These are phyloP conservation scores for Octodon degus DNA, from an alignment of 2,113 vertebrate genomes.

Conservation along the genomic window DNA sequence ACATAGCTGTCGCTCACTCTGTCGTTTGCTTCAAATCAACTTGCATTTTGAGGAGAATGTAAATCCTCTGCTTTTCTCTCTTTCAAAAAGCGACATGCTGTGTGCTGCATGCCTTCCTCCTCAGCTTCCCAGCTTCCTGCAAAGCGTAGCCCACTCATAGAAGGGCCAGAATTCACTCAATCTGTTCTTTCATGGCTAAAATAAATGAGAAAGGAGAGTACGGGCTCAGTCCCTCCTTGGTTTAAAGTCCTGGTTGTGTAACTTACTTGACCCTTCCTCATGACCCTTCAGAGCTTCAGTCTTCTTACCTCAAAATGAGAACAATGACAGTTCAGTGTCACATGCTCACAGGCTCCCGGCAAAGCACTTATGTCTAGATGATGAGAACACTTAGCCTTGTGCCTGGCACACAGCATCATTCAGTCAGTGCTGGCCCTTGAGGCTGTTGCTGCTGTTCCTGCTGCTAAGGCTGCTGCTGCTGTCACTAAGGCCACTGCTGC, in stretches of 20 bases:
- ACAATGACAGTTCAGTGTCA: no score
- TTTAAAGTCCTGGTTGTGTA: not conserved
- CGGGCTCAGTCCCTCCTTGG: not conserved
- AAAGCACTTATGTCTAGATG: no score
- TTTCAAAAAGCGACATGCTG: not conserved
- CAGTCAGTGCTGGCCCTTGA: rapidly evolving
- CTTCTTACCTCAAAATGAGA: not conserved
- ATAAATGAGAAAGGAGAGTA: not conserved
- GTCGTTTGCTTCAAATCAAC: not conserved
- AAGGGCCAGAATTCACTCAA: not conserved
- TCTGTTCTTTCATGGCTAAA: not conserved
- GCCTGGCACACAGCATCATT: not conserved
- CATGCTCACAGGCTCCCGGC: not conserved
- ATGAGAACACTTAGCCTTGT: not conserved
- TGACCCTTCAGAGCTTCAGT: not conserved
- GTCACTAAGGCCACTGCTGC: no score
- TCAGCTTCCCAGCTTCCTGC: not conserved
- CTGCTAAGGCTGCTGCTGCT: not conserved
- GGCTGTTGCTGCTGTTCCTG: no score
- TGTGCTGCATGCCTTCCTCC: not conserved
- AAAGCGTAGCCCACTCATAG: no score
- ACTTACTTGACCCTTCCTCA: not conserved
- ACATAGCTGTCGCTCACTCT: not conserved
- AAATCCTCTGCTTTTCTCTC: not conserved
- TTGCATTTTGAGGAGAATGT: not conserved